Percentiles rank a stretch among this genome's conserved stretches.
phyloP scores from a whole-genome alignment of 2,797 vertebrate genomes.

The Emydoidea blandingii region DNA sequence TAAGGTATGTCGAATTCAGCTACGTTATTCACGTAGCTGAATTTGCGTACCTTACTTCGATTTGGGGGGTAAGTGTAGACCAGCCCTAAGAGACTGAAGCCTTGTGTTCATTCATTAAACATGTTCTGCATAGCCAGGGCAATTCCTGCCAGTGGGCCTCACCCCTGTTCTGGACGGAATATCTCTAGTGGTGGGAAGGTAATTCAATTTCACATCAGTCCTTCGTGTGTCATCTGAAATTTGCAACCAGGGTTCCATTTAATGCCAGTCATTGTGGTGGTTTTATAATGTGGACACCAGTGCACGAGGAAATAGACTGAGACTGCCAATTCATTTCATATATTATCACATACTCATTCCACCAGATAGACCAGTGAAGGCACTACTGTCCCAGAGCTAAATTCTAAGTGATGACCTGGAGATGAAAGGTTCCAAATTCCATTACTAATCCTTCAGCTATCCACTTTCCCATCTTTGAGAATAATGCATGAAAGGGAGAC shows the following conservation, averaged over 20 bases:
- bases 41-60: too few relatives aligned
- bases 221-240: background rate
- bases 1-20: too few relatives aligned
- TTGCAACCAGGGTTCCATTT: background rate
- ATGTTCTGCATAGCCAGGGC: background rate
- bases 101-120: background rate
- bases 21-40: too few relatives aligned
- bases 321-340: background rate
- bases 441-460: background rate
- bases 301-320: background rate
- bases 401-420: background rate
- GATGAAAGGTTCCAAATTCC: background rate
- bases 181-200: background rate
- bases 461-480: background rate
- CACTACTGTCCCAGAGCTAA: background rate
- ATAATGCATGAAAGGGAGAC: background rate
- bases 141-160: background rate
- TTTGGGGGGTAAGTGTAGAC: too few relatives aligned
- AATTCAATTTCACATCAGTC: background rate
- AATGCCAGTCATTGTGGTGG: background rate
- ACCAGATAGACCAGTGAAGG: background rate
- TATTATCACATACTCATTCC: background rate
- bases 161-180: background rate
- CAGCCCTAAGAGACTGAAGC: background rate
- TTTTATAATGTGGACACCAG: conserved; percentile 6